Percentiles rank a stretch among this genome's conserved stretches.
Evolutionary conservation across 2,797 vertebrate genomes (phyloP).

Genomic region (Chanos chanos): DNA sequence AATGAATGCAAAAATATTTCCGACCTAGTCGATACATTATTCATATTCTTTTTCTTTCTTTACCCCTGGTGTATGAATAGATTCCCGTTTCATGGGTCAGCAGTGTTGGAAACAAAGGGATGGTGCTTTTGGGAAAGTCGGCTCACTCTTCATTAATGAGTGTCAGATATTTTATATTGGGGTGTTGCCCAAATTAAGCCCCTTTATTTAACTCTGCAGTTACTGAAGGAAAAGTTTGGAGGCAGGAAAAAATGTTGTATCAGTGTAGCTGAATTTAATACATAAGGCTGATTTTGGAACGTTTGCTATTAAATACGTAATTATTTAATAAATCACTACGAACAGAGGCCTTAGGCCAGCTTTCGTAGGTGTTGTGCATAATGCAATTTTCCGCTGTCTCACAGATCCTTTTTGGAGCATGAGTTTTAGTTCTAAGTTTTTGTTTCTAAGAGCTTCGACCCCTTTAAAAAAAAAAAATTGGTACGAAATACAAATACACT

Average conservation of each 20-base stretch:
- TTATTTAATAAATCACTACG: too few species aligned
- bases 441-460: too few species aligned
- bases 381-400: too few species aligned
- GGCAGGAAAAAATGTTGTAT: too few species aligned
- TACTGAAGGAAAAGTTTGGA: background rate
- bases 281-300: too few species aligned
- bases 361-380: too few species aligned
- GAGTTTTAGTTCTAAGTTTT: too few species aligned
- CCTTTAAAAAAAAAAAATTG: too few species aligned
- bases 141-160: constrained; percentile 73
- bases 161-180: constrained; percentile 79
- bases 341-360: too few species aligned
- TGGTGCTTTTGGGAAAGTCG: constrained; percentile 66
- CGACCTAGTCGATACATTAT: background rate
- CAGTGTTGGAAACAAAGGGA: constrained; percentile 39
- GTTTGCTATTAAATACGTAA: too few species aligned
- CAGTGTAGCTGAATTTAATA: too few species aligned
- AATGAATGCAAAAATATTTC: constrained; percentile 11
- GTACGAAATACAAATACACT: background rate
- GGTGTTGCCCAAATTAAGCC: constrained; percentile 82
- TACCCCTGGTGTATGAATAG: background rate
- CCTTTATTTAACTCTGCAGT: constrained; percentile 66
- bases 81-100: constrained; percentile 1
- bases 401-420: too few species aligned
- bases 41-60: constrained; percentile 5